A percentile compares a stretch with the other conserved stretches of the same genome.
Evolutionary conservation across 2,888 invertebrate species (phyloP).

Genomic region (Agriopis marginaria): DNA sequence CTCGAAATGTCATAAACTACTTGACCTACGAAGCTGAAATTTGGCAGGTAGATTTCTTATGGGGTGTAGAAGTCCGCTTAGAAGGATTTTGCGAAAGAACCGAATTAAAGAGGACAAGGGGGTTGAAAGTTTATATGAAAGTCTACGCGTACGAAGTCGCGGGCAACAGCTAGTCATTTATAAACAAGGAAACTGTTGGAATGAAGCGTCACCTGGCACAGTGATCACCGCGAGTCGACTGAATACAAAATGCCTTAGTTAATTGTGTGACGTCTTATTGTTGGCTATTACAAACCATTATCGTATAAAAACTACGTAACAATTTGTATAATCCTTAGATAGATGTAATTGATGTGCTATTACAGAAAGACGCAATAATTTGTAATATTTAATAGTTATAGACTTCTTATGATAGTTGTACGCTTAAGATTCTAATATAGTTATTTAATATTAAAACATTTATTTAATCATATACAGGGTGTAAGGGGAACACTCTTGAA

Average conservation of each 20-base stretch:
- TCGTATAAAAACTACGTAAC: constrained; percentile 10
- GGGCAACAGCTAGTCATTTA: too few relatives aligned
- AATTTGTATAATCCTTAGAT: constrained; percentile 8
- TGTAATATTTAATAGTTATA: neutral
- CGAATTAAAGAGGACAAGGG: too few relatives aligned
- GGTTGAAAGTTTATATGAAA: too few relatives aligned
- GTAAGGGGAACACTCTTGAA: too few relatives aligned
- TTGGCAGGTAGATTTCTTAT: too few relatives aligned
- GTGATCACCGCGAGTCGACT: constrained; percentile 11
- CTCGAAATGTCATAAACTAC: too few relatives aligned
- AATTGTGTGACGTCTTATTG: constrained; percentile 25
- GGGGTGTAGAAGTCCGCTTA: too few relatives aligned
- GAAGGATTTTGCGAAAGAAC: too few relatives aligned
- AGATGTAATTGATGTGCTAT: constrained; percentile 4
- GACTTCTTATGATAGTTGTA: neutral
- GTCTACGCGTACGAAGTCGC: too few relatives aligned
- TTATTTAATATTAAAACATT: neutral
- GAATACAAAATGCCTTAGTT: constrained; percentile 40
- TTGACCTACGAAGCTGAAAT: too few relatives aligned
- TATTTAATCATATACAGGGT: too few relatives aligned
- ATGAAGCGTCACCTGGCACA: constrained; percentile 22
- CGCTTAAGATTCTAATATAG: neutral
- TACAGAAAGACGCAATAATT: constrained; percentile 3
- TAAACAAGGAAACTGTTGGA: constrained; percentile 42
- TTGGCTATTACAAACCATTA: constrained; percentile 16